Evolutionary conservation across 2,888 invertebrate species (phyloP).

Genomic region (Andrena marginata): DNA sequence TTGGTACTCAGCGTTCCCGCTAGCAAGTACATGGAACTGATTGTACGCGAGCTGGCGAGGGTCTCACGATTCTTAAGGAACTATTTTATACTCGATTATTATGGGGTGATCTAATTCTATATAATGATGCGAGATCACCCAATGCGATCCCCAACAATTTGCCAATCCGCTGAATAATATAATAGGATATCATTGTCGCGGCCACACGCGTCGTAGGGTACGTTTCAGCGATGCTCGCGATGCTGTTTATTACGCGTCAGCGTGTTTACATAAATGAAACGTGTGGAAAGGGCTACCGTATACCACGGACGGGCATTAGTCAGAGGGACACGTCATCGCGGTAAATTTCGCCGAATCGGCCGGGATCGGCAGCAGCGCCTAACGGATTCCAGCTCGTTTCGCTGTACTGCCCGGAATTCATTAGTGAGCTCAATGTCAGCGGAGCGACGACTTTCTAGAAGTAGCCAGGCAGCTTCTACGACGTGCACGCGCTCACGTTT

Average conservation of each 20-base stretch:
- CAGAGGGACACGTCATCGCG: slow-evolving; percentile 1
- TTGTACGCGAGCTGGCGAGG: too few relatives aligned
- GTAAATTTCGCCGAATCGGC: not conserved
- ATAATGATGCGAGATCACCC: slow-evolving; percentile 8
- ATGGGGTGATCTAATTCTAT: slow-evolving; percentile 6
- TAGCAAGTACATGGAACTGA: too few relatives aligned
- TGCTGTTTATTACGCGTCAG: not conserved
- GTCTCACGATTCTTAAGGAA: too few relatives aligned
- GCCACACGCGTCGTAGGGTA: not conserved
- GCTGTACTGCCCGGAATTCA: slow-evolving; percentile 35
- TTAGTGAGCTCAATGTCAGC: slow-evolving; percentile 32
- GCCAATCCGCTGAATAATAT: slow-evolving; percentile 57
- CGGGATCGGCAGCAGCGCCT: not conserved
- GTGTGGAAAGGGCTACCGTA: not conserved
- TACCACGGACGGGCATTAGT: not conserved
- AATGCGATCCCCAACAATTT: slow-evolving; percentile 45
- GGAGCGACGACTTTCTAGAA: slow-evolving; percentile 50
- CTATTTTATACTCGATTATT: too few relatives aligned
- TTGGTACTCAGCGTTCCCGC: not conserved
- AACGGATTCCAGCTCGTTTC: not conserved
- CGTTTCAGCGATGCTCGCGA: not conserved
- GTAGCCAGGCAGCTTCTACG: not conserved
- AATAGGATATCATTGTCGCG: slow-evolving; percentile 41
- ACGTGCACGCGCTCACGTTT: not conserved
- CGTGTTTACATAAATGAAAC: not conserved